phyloP scores from a whole-genome alignment of 2,113 vertebrate species.

The Dunckerocampus dactyliophorus region DNA sequence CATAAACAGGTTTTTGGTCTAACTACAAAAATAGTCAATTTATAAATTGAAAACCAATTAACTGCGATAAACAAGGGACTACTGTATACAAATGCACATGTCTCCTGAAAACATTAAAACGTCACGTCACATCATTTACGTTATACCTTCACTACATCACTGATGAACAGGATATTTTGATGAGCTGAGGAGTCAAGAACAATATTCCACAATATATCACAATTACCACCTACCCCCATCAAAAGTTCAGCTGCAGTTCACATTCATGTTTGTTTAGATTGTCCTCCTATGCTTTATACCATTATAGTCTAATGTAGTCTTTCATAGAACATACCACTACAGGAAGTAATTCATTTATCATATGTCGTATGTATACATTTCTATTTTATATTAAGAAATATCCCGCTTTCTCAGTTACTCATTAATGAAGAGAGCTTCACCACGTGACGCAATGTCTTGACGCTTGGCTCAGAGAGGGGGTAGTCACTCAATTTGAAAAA shows the following conservation, averaged over 20 bases:
- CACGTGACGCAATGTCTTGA: too few species aligned
- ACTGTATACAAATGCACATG: slow-evolving; percentile 7
- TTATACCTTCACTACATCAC: slow-evolving; percentile 30
- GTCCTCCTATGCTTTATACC: not conserved
- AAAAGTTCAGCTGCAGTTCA: not conserved
- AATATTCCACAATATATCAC: slow-evolving; percentile 15
- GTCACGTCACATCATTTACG: slow-evolving; percentile 35
- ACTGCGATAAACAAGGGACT: too few species aligned
- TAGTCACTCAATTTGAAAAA: too few species aligned
- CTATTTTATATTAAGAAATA: not conserved
- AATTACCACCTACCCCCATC: not conserved
- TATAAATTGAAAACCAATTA: too few species aligned
- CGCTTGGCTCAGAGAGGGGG: too few species aligned
- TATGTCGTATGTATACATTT: not conserved
- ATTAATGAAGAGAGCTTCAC: too few species aligned
- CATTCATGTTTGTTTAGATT: not conserved
- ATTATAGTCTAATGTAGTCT: not conserved
- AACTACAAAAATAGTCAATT: too few species aligned
- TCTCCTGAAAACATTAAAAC: slow-evolving; percentile 33
- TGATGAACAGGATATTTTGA: slow-evolving; percentile 33
- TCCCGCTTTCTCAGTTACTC: not conserved
- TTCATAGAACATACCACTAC: too few species aligned
- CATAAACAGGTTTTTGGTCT: too few species aligned
- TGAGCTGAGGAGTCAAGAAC: slow-evolving; percentile 13
- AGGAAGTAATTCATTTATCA: not conserved